Evolutionary conservation across 2,888 invertebrate species (phyloP), one percentile per base, ranked within the genome.

Genomic region (Hedya salicella): DNA sequence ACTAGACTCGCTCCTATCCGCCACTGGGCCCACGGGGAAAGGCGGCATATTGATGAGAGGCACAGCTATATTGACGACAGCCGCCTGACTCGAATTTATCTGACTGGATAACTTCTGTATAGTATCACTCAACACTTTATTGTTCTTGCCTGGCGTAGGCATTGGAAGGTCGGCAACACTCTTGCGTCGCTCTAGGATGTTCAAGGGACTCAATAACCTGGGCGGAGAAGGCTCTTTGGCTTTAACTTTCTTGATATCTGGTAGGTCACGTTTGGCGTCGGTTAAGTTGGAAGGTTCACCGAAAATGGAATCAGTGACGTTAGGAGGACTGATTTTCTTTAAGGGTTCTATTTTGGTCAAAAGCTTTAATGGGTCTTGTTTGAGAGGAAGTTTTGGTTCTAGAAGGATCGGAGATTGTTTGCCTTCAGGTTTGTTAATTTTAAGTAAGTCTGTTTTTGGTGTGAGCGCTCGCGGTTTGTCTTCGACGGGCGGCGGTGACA

Each of bases 51-150:
- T 25, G 25, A 25, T 25, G 5, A 25, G 6, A 25, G 25, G 25
- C 4, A 25, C 25, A 0, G 86, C 81, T 4, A 87, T 81, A 63
- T 73, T 81, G 1, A 83, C 85, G 16, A 87, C 85, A 2, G 83
- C 86, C 17, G 80, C 80, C 1, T 89, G 70, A 5, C 74, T 81
- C 73, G 92, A 92, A 70, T 91, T 93, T 66, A 93, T 93, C 74
- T 93, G 93, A 73, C 92, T 92, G 16, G 92, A 92, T 36, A 94
- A 78, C 76, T 94, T 94, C 80, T 94, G 94, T 76, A 94, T 94
- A 0, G 94, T 94, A 70, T 94, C 94, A 70, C 93, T 94, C 11
- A 94, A 79, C 40, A 94, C 94, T 73, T 93, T 94, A 68, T 94
- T 94, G 71, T 93, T 94, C 75, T 92, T 92, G 17, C 90, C 91